Base-by-base conservation (phyloP, 2,113 vertebrate genomes). In the Climacteris rufus region DNA sequence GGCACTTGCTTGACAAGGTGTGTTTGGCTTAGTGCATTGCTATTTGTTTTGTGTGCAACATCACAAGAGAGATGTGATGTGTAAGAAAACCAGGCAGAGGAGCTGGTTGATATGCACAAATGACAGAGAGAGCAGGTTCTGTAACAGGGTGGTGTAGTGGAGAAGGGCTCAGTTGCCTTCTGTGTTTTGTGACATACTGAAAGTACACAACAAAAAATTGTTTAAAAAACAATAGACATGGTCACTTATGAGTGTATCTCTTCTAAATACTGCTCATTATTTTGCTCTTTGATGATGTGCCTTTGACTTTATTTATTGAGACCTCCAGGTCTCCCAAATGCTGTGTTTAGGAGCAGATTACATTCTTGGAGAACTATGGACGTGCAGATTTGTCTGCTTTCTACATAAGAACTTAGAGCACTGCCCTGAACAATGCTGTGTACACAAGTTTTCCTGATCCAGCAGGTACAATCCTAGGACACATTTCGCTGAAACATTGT, bases 1-100 rank as follows among this genome's bases (percentile, higher is more conserved):
- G 85, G 90, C 86, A 90, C 68, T 97, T 61, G 25, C 91, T 96
- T 97, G 94, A 97, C 93, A 95, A 97, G 89, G 56, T 94, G 66
- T 83, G 92, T 97, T 97, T 97, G 96, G 89, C 87, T 97, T 97
- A 93, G 95, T 84, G 50, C 68, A 93, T 85, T 93, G 90, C 79
- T 97, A 52, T 97, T 97, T 96, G 91, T 93, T 96, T 89, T 96
- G 83, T 91, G 83, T 71, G 64, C 69, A 94, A 77, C 28, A 1
- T 45, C 76, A 97, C 83, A 94, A 94, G 25, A 30, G 57, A 35
- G 24, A 37, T 54, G 75, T 59, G 45, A 63, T 74, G 45, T 59
- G 92, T 95, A 53, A 91, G 94, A 93, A 94, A 96, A 89, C 49
- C 13, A 79, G 95, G 76, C 31, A 70, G 92, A 95, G 66, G 75